phyloP scores from a whole-genome alignment of 2,888 invertebrate species.

The Temnothorax rugatulus region DNA sequence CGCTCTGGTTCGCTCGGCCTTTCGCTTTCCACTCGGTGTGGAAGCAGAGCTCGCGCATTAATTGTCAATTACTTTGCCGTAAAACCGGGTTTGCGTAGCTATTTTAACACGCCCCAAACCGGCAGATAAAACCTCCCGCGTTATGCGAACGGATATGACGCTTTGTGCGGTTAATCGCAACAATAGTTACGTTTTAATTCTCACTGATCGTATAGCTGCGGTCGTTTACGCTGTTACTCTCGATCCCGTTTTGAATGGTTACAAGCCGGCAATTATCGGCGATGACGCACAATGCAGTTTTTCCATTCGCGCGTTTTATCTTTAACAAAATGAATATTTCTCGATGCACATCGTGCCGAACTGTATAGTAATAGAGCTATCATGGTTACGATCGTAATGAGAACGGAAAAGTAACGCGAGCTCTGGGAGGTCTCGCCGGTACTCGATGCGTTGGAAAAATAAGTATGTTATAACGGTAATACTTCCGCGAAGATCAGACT shows the following conservation, averaged over 20 bases:
- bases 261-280: constrained; percentile 16
- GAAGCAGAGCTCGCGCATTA: constrained; percentile 38
- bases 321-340: neutral
- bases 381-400: constrained; percentile 16
- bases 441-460: constrained; percentile 2
- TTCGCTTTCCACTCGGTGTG: constrained; percentile 74
- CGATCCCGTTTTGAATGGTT: neutral
- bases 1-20: constrained; percentile 74
- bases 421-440: neutral
- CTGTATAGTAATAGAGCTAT: neutral
- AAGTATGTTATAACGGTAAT: constrained; percentile 25
- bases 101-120: neutral
- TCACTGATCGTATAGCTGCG: constrained; percentile 8
- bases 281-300: constrained; percentile 36
- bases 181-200: constrained; percentile 42
- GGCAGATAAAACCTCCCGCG: neutral
- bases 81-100: constrained; percentile 18
- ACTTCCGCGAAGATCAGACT: constrained; percentile 19
- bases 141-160: constrained; percentile 12
- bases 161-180: constrained; percentile 21
- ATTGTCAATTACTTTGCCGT: constrained; percentile 54
- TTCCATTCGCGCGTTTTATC: neutral
- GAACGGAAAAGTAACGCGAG: constrained; percentile 28
- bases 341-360: neutral
- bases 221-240: neutral